Evolutionary conservation across 2,797 vertebrate species (phyloP).

Genomic region (Pagetopsis macropterus): DNA sequence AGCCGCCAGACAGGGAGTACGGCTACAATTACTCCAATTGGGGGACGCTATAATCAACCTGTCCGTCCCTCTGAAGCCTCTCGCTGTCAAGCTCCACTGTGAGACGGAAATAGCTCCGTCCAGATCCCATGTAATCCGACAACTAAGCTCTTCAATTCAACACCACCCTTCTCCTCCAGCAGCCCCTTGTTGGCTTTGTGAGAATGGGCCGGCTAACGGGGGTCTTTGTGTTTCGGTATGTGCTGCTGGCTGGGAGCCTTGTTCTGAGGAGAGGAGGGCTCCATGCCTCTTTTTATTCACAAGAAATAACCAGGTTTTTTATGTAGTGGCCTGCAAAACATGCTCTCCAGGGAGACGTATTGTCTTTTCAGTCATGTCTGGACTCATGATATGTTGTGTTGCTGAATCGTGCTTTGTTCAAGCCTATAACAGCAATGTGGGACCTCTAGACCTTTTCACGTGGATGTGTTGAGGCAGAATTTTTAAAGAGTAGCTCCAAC

Average conservation of each 20-base stretch:
- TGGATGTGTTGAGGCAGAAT: neutral
- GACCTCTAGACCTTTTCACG: neutral
- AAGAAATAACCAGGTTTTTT: conserved; percentile 31
- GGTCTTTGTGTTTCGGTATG: conserved; percentile 70
- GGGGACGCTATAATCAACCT: conserved; percentile 43
- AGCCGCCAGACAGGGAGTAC: conserved; percentile 45
- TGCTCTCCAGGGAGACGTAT: neutral
- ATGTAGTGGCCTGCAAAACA: neutral
- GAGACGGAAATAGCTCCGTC: conserved; percentile 16
- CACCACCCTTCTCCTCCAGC: conserved; percentile 32
- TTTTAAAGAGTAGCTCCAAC: neutral
- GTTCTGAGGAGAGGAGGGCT: conserved; percentile 5
- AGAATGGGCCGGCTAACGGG: conserved; percentile 48
- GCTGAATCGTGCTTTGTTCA: neutral
- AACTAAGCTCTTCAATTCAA: conserved; percentile 24
- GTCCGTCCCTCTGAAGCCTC: conserved; percentile 24
- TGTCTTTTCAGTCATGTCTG: neutral
- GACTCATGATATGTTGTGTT: neutral
- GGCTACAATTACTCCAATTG: conserved; percentile 48
- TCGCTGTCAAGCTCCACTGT: conserved; percentile 3
- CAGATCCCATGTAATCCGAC: conserved; percentile 33
- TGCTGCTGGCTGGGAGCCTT: conserved; percentile 54
- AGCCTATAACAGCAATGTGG: neutral
- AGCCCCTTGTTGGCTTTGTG: conserved; percentile 60
- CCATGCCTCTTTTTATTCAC: conserved; percentile 3